phyloP scores from a whole-genome alignment of 2,888 invertebrate genomes.

The Resseliella maxima region DNA sequence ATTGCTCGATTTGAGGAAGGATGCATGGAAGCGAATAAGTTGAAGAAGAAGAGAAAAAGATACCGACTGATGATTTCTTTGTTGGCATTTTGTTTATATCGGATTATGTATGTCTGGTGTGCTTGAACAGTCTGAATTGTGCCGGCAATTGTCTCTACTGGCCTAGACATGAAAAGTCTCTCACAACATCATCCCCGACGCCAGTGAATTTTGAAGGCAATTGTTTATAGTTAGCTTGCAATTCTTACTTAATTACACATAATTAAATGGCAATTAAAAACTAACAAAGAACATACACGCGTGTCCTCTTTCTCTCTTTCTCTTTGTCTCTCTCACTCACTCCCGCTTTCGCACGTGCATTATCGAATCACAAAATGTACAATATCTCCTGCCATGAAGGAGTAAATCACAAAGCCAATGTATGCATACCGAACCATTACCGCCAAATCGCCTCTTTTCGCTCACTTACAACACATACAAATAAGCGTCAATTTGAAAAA shows the following conservation, averaged over 20 bases:
- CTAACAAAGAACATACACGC: background rate
- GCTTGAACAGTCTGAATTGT: too few species aligned
- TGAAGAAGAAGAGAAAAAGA: too few species aligned
- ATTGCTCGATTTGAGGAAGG: too few species aligned
- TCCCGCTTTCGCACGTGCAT: background rate
- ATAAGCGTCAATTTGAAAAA: too few species aligned
- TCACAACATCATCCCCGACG: background rate
- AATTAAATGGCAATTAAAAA: conserved; percentile 35
- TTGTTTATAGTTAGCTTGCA: background rate
- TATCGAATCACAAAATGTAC: background rate
- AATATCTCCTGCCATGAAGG: background rate
- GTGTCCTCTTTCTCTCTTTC: background rate
- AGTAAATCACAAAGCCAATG: conserved; percentile 30
- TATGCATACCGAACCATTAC: background rate
- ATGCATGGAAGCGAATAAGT: too few species aligned
- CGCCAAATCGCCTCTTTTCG: background rate
- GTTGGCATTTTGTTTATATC: too few species aligned
- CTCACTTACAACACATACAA: background rate
- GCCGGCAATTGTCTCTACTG: background rate
- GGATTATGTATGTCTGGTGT: too few species aligned
- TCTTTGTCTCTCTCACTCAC: too few species aligned
- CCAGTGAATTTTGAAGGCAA: background rate
- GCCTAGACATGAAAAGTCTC: background rate
- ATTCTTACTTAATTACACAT: background rate
- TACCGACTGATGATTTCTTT: too few species aligned